Evolutionary conservation across 2,888 invertebrate species (phyloP), one percentile per base, ranked within the genome.

Genomic region (Antheraea assamensis): DNA sequence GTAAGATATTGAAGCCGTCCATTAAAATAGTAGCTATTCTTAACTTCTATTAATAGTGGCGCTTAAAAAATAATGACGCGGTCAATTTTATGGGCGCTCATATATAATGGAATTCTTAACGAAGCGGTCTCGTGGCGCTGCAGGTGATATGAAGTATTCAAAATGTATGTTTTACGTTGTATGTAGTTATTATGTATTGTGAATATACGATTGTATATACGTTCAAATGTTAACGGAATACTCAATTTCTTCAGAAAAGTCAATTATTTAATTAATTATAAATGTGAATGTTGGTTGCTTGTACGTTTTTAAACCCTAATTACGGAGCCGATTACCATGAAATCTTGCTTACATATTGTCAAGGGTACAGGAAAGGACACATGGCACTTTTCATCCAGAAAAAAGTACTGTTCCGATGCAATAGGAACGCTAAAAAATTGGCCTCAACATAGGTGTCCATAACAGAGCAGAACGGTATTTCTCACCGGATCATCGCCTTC

Each of bases 61-160:
- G 73, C 71, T 73, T 71, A 64, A 71, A 70, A 73, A 64, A 71
- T 73, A 77, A 76, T 76, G 72, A 74, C 72, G 72, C 73, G 64
- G 74, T 76, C 74, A 75, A 72, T 77, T 76, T 76, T 76, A 75
- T 79, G 75, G 73, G 49, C 71, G 72, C 73, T 74, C 75, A 75
- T 75, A 64, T 72, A 52, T 66, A 71, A 64, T 76, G 74, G 72
- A 77, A 79, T 76, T 77, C 79, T 78, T 75, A 76, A 71, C 31
- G 30, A 72, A 61, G 74, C 21, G 73, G 73, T 76, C 76, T 72
- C 74, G 13, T 42, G 42, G 42, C 42, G 15, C 61, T 73, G 70
- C 70, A 73, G 73, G 73, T 73, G 70, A 73, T 73, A 52, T 30
- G 10, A 52, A 17, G n/a, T 8, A 27, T 58, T 61, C 73, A 52